Base-by-base conservation (phyloP, 2,113 vertebrate species). In the Pycnonotus jocosus region DNA sequence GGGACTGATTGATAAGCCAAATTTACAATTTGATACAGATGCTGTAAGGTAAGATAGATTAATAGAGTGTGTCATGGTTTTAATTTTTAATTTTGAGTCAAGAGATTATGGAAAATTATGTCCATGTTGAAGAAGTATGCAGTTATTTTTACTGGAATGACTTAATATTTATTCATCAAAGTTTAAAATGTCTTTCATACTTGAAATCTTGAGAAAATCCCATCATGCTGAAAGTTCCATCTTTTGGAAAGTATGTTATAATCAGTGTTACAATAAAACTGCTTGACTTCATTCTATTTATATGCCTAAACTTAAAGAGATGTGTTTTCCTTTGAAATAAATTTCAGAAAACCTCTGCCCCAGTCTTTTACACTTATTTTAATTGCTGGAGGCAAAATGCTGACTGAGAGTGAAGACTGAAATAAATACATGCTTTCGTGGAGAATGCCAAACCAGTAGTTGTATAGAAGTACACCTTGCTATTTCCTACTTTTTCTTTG, bases 1-100 rank as follows among this genome's bases (percentile, higher is more conserved):
- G 51, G 99, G 99, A 62, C 92, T 99, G 97, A 99, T 99, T n/a
- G 99, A 99, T 97, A 99, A 99, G 93, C 99, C 99, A 16, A 99
- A 99, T 84, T 97, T 99, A 17, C 99, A 99, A 62, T 99, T 99
- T 96, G 99, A 99, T 86, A 99, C 99, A 1, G 99, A 99, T 93
- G 99, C 99, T 76, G 99, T 99, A 85, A 98, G 99, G 99, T 99
- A 98, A 97, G 97, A 65, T 77, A 30, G 20, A 70, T 81, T 84
- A 54, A 78, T 88, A 48, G 61, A 71, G 8, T 42, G 22, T 57
- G 16, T 33, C 18, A 10, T 51, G n/a, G 4, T 30, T 76, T 66
- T 69, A 19, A 61, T 66, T 84, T 76, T 71, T 38, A 27, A 56
- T 79, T 68, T 66, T 42, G 17, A 54, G 27, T 90, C 11, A 66